Conservation (phyloP, 2,888 invertebrate species). For the Geophilus truncorum region DNA sequence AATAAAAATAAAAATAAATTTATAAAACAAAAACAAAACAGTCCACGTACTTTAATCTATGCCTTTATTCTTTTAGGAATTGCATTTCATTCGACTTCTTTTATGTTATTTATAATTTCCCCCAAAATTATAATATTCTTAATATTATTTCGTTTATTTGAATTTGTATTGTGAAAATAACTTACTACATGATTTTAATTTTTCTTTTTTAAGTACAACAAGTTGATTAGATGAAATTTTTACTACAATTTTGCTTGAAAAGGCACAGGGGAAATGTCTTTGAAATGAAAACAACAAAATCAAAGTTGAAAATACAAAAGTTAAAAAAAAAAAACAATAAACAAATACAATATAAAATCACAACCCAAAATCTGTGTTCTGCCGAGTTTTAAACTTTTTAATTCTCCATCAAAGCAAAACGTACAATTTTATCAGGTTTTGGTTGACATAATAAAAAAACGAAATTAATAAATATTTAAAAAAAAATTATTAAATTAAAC, state of each 20-base stretch:
- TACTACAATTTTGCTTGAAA: not conserved
- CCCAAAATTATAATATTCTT: not conserved
- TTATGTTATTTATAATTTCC: not conserved
- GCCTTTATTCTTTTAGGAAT: not conserved
- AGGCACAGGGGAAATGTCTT: not conserved
- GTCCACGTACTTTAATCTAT: not conserved
- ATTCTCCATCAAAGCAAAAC: not conserved
- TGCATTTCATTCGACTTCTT: not conserved
- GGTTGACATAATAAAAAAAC: not conserved
- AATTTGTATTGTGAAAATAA: slow-evolving; percentile 21
- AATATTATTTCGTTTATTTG: not conserved
- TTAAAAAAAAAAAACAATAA: not conserved
- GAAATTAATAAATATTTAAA: not conserved
- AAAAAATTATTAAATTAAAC: not conserved
- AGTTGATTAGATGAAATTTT: not conserved
- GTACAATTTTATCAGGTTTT: not conserved
- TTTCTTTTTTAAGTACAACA: slow-evolving; percentile 18
- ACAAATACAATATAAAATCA: not conserved
- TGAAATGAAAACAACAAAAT: not conserved
- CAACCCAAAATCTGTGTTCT: not conserved
- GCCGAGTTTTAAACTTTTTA: not conserved
- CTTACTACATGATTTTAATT: not conserved
- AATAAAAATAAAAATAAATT: no score
- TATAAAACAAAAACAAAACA: no score
- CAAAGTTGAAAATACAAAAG: not conserved